Evolutionary conservation across 1,140 invertebrate genomes (phyloP).

Genomic region (Drosophila sp.): DNA sequence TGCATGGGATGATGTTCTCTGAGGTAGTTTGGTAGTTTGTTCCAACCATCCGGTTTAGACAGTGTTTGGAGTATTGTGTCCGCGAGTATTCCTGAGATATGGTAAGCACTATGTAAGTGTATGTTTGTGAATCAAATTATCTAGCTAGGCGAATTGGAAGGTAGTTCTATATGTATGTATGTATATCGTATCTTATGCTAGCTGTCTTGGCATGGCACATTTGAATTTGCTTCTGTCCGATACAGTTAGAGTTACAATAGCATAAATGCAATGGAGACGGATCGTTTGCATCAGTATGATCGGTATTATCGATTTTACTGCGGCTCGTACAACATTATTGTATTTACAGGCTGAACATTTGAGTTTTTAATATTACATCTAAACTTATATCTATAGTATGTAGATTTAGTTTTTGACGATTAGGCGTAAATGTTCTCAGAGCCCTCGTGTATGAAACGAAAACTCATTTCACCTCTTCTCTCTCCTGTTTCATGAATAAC

Average conservation of each 20-base stretch:
- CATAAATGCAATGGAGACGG: constrained; percentile 47
- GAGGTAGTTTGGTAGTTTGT: constrained; percentile 70
- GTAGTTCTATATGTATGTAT: background rate
- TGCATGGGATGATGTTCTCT: constrained; percentile 40
- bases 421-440: constrained; percentile 3
- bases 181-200: constrained; percentile 14
- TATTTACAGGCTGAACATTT: constrained; percentile 46
- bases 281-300: constrained; percentile 28
- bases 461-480: constrained; percentile 15
- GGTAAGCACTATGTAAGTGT: constrained; percentile 42
- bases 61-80: constrained; percentile 17
- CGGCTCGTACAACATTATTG: constrained; percentile 20
- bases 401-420: constrained; percentile 22
- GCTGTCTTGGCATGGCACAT: constrained; percentile 72
- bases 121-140: constrained; percentile 24
- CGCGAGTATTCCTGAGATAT: constrained; percentile 69
- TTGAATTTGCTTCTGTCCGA: constrained; percentile 58
- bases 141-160: constrained; percentile 53
- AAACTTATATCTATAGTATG: constrained; percentile 31
- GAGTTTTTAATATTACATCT: constrained; percentile 48
- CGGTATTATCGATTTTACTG: constrained; percentile 18
- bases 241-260: constrained; percentile 35
- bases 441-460: background rate
- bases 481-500: constrained; percentile 23
- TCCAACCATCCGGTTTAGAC: background rate